Evolutionary conservation across 2,797 vertebrate genomes (phyloP).

Genomic region (Falco cherrug): DNA sequence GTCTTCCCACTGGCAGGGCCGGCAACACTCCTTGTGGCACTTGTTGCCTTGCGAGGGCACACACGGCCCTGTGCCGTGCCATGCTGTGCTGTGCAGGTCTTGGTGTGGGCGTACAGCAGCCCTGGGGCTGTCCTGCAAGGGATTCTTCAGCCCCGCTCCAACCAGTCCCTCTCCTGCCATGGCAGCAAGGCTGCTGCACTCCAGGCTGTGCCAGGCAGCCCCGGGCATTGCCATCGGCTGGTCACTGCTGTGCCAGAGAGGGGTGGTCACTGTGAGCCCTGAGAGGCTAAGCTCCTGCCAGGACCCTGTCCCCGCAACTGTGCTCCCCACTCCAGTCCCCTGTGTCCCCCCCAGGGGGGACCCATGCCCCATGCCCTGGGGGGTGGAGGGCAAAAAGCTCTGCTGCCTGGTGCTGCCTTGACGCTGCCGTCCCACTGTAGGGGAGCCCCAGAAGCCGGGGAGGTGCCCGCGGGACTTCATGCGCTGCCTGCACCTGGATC

Average conservation of each 20-base stretch:
- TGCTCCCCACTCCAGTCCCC: neutral
- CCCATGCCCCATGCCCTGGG: rapidly evolving
- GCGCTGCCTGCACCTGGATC: neutral
- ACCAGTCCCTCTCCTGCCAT: neutral
- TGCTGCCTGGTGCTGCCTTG: neutral
- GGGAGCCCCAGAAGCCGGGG: neutral
- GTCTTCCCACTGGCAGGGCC: neutral
- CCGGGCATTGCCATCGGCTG: rapidly evolving
- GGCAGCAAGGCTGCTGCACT: neutral
- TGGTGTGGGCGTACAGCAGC: neutral
- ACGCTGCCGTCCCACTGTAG: neutral
- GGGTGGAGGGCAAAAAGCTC: neutral
- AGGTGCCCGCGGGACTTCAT: constrained; percentile 19
- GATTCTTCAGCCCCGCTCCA: neutral
- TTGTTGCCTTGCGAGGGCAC: rapidly evolving
- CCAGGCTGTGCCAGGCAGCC: neutral
- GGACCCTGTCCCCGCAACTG: neutral
- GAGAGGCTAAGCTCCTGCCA: neutral
- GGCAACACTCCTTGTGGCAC: neutral
- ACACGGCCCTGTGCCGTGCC: rapidly evolving
- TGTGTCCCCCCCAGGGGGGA: neutral
- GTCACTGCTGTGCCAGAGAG: neutral
- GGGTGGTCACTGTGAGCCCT: neutral
- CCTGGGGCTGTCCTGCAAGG: rapidly evolving
- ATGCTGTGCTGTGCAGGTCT: neutral